Evolutionary conservation across 2,797 vertebrate genomes (phyloP), one percentile per base, ranked within the genome.

Genomic region (Crocidura indochinensis): DNA sequence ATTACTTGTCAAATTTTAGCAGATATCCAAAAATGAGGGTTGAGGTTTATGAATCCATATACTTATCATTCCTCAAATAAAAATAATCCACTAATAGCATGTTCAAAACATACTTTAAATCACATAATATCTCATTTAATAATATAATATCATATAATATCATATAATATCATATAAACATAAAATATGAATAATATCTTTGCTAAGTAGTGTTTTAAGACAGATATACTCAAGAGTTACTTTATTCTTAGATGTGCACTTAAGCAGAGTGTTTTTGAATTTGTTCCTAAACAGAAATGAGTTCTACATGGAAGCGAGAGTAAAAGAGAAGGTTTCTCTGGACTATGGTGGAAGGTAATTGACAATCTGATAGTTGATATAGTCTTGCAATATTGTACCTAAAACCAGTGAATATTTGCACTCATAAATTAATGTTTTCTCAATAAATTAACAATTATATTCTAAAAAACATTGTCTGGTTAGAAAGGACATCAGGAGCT

Each of bases 251-350:
- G 10, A 38, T 76, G 62, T 44, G 15, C 5, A 65, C 60, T 76
- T 78, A 90, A 91, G 68, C 53, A 79, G 67, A 19, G 51, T 75
- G 22, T 82, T 91, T 67, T 69, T 90, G 76, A 20, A 60, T 83
- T 44, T 85, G 56, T 82, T 27, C 46, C 38, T 19, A 62, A 6
- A 88, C 51, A 53, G 51, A 53, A 53, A 12, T 12, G 11, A 53
- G 51, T 10, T 53, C 12, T 53, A 17, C 17, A 14, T 53, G 3
- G 12, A 17, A 14, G 51, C 14, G 17, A 11, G 51, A 53, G 51
- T 53, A 53, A 17, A 53, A 51, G 7, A 11, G 51, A 53, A 53
- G 51, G 17, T 14, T 53, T 53, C 12, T 53, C 3, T 10, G 51
- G 51, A 53, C 51, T 10, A 12, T 53, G 3, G 51, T 53, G 51